phyloP scores from a whole-genome alignment of 1,140 invertebrate species.

The Plectrocnemia conspersa region DNA sequence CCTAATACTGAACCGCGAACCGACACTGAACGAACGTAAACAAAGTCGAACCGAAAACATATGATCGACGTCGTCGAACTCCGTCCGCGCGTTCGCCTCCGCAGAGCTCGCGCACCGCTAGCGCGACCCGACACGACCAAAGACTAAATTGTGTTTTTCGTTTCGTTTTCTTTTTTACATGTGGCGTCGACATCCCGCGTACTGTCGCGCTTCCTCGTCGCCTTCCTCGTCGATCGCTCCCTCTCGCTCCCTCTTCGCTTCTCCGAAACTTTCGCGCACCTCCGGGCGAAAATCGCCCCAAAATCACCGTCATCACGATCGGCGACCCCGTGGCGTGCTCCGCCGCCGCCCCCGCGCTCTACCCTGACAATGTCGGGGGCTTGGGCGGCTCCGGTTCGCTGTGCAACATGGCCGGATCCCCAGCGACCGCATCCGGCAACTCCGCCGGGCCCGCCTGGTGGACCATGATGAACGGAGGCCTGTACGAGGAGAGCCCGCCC shows the following conservation, averaged over 20 bases:
- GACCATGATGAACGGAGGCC: conserved; percentile 74
- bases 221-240: conserved; percentile 36
- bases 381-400: conserved; percentile 63
- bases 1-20: conserved; percentile 4
- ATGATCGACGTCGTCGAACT: conserved; percentile 42
- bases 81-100: background rate
- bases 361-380: conserved; percentile 70
- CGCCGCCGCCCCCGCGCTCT: conserved; percentile 70
- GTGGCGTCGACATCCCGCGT: conserved; percentile 36
- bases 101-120: conserved; percentile 41
- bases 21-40: too few species aligned
- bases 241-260: conserved; percentile 2
- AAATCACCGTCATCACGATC: conserved; percentile 63
- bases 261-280: conserved; percentile 18
- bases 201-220: conserved; percentile 32
- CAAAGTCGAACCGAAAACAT: background rate
- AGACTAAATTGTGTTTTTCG: conserved; percentile 32
- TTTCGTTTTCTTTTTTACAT: conserved; percentile 30
- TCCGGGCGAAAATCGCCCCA: conserved; percentile 37
- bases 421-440: conserved; percentile 72
- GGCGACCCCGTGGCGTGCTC: conserved; percentile 73
- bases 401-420: conserved; percentile 67
- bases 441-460: conserved; percentile 75
- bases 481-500: conserved; percentile 71
- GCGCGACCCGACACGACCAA: conserved; percentile 14